Percentiles rank a stretch among this genome's conserved stretches.
Conservation (phyloP, 2,888 invertebrate species). For the Meliscaeva auricollis region DNA sequence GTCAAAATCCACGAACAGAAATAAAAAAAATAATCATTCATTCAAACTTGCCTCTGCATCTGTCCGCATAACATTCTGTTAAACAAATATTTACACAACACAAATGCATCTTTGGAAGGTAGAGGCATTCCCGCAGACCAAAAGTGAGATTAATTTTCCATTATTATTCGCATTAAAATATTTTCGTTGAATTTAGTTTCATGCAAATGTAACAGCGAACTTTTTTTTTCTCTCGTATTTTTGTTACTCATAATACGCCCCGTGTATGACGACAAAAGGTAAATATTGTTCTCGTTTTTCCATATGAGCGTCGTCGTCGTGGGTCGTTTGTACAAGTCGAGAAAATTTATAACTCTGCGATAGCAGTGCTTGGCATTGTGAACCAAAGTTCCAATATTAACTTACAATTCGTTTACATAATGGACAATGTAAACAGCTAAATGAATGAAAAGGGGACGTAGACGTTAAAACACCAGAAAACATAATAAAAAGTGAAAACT, state of each 20-base stretch:
- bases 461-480: slow-evolving; percentile 29
- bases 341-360: slow-evolving; percentile 49
- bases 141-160: slow-evolving; percentile 6
- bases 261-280: slow-evolving; percentile 38
- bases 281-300: slow-evolving; percentile 27
- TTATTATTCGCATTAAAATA: slow-evolving; percentile 13
- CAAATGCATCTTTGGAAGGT: not conserved
- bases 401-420: slow-evolving; percentile 67
- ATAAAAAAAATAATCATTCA: not conserved
- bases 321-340: slow-evolving; percentile 28
- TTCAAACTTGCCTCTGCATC: not conserved
- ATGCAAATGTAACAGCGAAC: not conserved
- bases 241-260: slow-evolving; percentile 31
- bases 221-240: not conserved
- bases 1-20: not conserved
- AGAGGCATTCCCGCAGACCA: not conserved
- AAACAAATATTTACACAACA: not conserved
- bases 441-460: slow-evolving; percentile 10
- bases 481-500: slow-evolving; percentile 59
- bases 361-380: slow-evolving; percentile 38
- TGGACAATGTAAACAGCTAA: slow-evolving; percentile 58
- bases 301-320: no score
- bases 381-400: slow-evolving; percentile 69
- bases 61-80: not conserved
- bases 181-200: slow-evolving; percentile 4